Evolutionary conservation across 2,797 vertebrate genomes (phyloP), one percentile per base, ranked within the genome.

Genomic region (Macropodus opercularis): DNA sequence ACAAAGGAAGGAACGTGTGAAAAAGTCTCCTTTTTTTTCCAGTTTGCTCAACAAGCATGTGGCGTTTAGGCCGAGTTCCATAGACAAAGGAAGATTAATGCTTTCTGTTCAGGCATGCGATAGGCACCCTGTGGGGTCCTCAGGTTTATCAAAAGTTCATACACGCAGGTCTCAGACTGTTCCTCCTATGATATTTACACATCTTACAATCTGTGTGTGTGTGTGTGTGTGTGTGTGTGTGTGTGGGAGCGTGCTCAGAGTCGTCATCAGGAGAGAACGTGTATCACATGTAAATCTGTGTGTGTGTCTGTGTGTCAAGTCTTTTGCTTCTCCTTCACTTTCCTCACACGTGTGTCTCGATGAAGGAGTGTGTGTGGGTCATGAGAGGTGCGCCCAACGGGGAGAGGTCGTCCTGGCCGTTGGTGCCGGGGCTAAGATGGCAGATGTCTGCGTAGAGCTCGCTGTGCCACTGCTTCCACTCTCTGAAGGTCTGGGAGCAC

Each of bases 311-410:
- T 46, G 34, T 23, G 10, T 77, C 41, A 46, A 59, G 72, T 79
- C 55, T 68, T n/a, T 50, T 40, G 51, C 62, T 27, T 42, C 40
- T 34, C 29, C 40, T 55, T 40, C 34, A 36, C 44, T 52, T 42
- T 27, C 46, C 75, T 95, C 92, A 96, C 87, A 95, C 93, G 0
- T 95, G 94, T 8, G 93, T 96, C 88, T 95, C 94, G 11, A 95
- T 96, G 91, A 96, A 95, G 62, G 95, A 96, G 87, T 95, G 94
- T 26, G 92, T 93, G 82, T 95, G 94, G 61, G 93, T 93, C 91
- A 95, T 93, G 84, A 93, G 90, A 2, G 93, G 92, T 1, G 80
- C 85, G 5, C 74, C 84, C 40, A 94, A 91, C 22, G 87, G 87
- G 27, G 91, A 90, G 53, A 93, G 91, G 81, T 95, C 93, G 54